These are phyloP conservation scores for Coelopa pilipes DNA, from an alignment of 2,888 invertebrate genomes.

Conservation along the genomic window DNA sequence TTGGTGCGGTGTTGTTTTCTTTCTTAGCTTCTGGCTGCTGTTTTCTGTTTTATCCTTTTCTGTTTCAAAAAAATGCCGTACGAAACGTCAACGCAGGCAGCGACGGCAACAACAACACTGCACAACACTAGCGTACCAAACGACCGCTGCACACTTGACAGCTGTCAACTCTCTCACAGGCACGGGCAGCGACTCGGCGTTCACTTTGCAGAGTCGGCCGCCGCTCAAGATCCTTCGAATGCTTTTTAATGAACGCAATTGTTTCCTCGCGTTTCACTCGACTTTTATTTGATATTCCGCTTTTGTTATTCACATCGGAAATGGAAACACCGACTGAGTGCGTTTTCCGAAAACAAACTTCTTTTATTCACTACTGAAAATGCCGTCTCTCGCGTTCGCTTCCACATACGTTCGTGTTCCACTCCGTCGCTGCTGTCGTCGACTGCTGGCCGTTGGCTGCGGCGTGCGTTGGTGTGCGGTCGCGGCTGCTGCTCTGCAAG, in stretches of 20 bases:
- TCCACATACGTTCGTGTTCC: no score
- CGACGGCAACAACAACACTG: conserved; percentile 27
- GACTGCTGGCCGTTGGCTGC: conserved; percentile 19
- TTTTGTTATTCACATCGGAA: conserved; percentile 47
- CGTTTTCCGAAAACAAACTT: conserved; percentile 51
- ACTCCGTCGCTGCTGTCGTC: conserved; percentile 35
- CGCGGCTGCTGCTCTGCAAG: conserved; percentile 18
- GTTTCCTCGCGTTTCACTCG: neutral
- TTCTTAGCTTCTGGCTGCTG: conserved; percentile 39
- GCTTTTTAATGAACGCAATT: neutral
- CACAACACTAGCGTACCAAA: conserved; percentile 37
- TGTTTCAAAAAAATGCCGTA: conserved; percentile 27
- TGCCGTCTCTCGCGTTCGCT: no score
- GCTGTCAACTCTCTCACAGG: conserved; percentile 52
- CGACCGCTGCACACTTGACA: conserved; percentile 44
- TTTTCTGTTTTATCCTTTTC: conserved; percentile 22
- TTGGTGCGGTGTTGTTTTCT: conserved; percentile 37
- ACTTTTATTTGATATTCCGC: neutral
- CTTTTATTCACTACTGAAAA: conserved; percentile 48
- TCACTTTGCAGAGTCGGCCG: conserved; percentile 35
- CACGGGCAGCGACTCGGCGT: conserved; percentile 39
- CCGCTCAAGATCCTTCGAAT: conserved; percentile 8
- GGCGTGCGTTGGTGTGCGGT: conserved; percentile 6
- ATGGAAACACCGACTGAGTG: conserved; percentile 57
- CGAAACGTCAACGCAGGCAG: conserved; percentile 36